Evolutionary conservation across 2,797 vertebrate genomes (phyloP).

Genomic region (Xenops minutus): DNA sequence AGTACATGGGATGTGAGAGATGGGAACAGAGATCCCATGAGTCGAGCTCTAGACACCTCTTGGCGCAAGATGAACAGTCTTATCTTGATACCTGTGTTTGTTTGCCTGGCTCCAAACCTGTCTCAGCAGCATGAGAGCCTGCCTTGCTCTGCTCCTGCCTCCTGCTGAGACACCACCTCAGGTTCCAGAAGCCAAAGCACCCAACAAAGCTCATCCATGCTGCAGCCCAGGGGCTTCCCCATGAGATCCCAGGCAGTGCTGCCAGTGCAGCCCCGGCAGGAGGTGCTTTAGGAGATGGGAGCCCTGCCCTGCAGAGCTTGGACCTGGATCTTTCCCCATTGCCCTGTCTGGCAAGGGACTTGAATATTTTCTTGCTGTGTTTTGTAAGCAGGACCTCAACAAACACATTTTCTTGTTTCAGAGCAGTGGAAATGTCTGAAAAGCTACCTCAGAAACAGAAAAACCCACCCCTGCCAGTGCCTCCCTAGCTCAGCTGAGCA

Average conservation of each 20-base stretch:
- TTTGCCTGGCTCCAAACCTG: slow-evolving; percentile 37
- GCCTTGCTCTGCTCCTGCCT: background rate
- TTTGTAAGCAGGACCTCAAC: background rate
- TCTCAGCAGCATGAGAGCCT: slow-evolving; percentile 4
- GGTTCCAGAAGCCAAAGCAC: background rate
- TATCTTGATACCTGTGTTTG: slow-evolving; percentile 34
- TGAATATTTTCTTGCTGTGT: background rate
- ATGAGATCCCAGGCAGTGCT: background rate
- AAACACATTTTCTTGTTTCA: background rate
- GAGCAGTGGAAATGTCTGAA: background rate
- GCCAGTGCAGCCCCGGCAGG: rapidly evolving
- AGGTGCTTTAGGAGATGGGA: background rate
- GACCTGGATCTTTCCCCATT: background rate
- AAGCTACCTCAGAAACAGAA: background rate
- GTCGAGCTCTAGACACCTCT: background rate
- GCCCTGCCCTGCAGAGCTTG: background rate
- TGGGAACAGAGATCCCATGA: background rate
- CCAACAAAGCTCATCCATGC: rapidly evolving
- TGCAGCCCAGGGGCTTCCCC: background rate
- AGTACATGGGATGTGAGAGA: rapidly evolving
- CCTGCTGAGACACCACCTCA: background rate
- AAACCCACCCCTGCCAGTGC: background rate
- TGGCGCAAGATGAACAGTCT: background rate
- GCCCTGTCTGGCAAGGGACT: background rate
- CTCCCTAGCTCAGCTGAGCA: background rate